These are phyloP conservation scores for Aplysina aerophoba DNA, from an alignment of 37 sponge, comb jelly and placozoan species.

Conservation along the genomic window DNA sequence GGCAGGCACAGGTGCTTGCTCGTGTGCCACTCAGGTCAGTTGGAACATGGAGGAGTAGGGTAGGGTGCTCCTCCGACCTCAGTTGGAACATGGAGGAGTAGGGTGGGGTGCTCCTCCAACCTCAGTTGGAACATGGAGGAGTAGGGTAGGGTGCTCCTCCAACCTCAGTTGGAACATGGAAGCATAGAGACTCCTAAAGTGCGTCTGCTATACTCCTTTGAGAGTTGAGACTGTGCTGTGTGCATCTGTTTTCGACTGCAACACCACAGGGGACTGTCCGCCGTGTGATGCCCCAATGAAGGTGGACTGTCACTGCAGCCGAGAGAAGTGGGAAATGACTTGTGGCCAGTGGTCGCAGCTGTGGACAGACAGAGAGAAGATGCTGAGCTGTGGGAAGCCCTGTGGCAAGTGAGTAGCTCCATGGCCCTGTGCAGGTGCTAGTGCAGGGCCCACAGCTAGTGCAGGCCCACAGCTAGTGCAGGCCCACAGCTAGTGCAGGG, in stretches of 20 bases:
- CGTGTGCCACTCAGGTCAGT: slow-evolving; percentile 71
- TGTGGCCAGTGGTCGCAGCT: slow-evolving; percentile 50
- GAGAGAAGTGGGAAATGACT: slow-evolving; percentile 1
- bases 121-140: neutral
- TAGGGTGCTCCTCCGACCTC: neutral
- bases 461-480: no score
- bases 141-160: neutral
- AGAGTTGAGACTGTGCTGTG: neutral
- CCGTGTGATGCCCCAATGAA: slow-evolving; percentile 37
- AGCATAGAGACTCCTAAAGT: no score
- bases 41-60: no score
- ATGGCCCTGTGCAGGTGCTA: neutral
- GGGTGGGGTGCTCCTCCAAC: neutral
- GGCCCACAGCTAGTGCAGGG: neutral
- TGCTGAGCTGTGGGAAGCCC: slow-evolving; percentile 37
- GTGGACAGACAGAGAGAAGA: neutral
- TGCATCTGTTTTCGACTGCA: neutral
- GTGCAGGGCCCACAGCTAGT: neutral
- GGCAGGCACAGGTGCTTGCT: slow-evolving; percentile 57
- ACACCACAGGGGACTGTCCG: slow-evolving; percentile 43
- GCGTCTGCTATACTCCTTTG: no score
- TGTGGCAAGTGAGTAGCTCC: slow-evolving; percentile 43
- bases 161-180: neutral
- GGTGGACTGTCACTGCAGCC: slow-evolving; percentile 59
- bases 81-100: neutral